Evolutionary conservation across 2,888 invertebrate species (phyloP), one percentile per base, ranked within the genome.

Genomic region (Cryptus viduatorius): DNA sequence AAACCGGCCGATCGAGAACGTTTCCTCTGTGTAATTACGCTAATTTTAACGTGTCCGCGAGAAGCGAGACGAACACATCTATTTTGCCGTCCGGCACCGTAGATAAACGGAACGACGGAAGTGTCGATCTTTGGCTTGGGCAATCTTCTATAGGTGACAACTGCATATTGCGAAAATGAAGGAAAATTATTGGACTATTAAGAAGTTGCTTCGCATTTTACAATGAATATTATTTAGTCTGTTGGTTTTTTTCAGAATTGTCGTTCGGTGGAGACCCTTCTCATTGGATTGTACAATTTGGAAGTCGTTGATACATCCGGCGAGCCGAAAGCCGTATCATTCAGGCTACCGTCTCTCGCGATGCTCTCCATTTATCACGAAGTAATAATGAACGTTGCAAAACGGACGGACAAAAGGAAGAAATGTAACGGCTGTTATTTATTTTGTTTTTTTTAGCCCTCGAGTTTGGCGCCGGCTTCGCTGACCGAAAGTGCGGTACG

Each of bases 361-460:
- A 98, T 98, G 94, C 96, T 98, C 84, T 98, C 98, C 61, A 97
- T 98, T 90, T 99, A 98, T 94, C 99, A 99, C 94, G 98, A 99
- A 95, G 97, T 96, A 92, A 90, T 88, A 81, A 53, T 46, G 80
- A 42, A 19, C 19, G 10, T 24, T 14, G 5, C 68, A 8, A 1
- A 14, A 78, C n/a, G 0, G 14, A 50, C 19, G 46, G 44, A 68
- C 31, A 50, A 44, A 19, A 19, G 3, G 1, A 12, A 4, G 19
- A 10, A 67, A 48, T 65, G 44, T 16, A 37, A 16, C 53, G 16
- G 37, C 48, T 16, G 37, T 69, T 73, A 64, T 71, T 78, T 71
- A 80, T 83, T 94, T 94, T 67, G 71, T 78, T 71, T 81, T 83
- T 94, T 94, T 24, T 93, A 97, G 97, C 98, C 97, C 7, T 95